phyloP scores from a whole-genome alignment of 2,888 invertebrate species.

The Hetaerina titia region DNA sequence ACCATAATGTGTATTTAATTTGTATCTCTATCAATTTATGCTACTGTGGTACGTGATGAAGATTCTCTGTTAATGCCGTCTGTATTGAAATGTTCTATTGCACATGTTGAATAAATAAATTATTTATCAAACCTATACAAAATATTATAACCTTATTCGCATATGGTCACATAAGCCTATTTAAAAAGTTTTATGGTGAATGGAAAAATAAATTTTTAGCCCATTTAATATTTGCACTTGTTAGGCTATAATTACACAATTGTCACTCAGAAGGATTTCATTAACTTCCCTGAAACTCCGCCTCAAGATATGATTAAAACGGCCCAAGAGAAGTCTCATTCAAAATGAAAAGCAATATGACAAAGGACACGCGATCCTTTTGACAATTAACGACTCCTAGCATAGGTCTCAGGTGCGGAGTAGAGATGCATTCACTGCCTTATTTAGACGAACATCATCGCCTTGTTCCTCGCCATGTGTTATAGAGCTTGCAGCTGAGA shows the following conservation, averaged over 20 bases:
- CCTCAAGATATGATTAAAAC: background rate
- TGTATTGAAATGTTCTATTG: too few species aligned
- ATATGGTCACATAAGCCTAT: too few species aligned
- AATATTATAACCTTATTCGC: too few species aligned
- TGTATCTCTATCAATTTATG: too few species aligned
- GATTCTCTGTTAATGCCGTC: too few species aligned
- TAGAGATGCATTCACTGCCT: background rate
- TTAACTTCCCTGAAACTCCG: background rate
- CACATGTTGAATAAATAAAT: too few species aligned
- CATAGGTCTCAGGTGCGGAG: constrained; percentile 1
- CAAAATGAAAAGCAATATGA: constrained; percentile 13
- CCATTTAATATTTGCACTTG: background rate
- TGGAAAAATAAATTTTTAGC: background rate
- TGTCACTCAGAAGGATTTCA: background rate
- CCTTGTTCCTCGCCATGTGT: background rate
- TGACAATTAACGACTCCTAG: background rate
- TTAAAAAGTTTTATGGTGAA: background rate
- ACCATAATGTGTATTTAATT: too few species aligned
- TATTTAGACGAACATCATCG: constrained; percentile 8
- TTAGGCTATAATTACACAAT: background rate
- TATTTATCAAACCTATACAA: too few species aligned
- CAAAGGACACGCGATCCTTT: constrained; percentile 32
- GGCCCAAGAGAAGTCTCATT: background rate
- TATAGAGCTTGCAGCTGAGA: background rate
- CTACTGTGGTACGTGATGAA: too few species aligned